phyloP scores from a whole-genome alignment of 92 coral and sea anemone genomes.

The Paragorgia papillata region DNA sequence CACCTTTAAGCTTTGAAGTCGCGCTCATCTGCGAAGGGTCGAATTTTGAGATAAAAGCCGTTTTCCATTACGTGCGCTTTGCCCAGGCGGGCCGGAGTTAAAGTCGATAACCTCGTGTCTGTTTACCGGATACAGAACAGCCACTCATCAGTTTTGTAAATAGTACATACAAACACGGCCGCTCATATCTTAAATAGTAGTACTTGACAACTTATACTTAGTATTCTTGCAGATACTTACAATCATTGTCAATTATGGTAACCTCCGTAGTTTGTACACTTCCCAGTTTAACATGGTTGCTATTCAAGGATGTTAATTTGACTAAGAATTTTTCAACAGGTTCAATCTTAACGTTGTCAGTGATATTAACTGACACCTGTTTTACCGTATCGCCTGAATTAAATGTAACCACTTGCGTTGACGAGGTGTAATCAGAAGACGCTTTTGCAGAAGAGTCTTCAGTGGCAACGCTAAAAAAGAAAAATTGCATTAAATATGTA shows the following conservation, averaged over 20 bases:
- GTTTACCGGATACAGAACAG: no score
- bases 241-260: conserved; percentile 5
- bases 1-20: no score
- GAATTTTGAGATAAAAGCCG: no score
- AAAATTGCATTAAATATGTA: not conserved
- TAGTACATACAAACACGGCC: no score
- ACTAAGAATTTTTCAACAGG: not conserved
- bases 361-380: conserved; percentile 26
- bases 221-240: no score
- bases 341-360: conserved; percentile 1
- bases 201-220: no score
- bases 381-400: conserved; percentile 20
- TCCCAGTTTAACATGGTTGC: not conserved
- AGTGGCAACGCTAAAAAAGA: not conserved
- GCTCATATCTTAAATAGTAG: no score
- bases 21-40: no score
- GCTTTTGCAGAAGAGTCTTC: not conserved
- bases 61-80: no score
- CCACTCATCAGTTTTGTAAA: no score
- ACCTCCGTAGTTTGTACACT: not conserved
- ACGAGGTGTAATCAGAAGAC: conserved; percentile 1
- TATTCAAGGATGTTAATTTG: not conserved
- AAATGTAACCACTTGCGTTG: conserved; percentile 33
- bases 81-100: no score
- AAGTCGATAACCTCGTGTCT: no score